Evolutionary conservation across 2,113 vertebrate genomes (phyloP).

Genomic region (Campylomormyrus numenius): DNA sequence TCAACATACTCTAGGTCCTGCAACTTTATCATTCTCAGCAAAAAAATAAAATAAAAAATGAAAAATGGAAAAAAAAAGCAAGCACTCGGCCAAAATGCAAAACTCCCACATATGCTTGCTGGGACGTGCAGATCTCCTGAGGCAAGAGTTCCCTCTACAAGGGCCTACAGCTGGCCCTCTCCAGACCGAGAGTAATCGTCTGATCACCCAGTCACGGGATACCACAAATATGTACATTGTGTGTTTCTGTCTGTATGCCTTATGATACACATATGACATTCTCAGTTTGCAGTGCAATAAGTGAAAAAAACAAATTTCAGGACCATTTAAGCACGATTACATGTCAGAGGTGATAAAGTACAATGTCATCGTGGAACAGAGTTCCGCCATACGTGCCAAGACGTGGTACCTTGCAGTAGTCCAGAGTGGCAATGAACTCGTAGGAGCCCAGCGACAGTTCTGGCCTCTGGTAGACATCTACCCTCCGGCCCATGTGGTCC

Average conservation of each 20-base stretch:
- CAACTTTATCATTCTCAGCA: constrained; percentile 14
- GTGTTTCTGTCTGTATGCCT: not conserved
- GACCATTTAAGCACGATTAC: not conserved
- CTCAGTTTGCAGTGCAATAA: not conserved
- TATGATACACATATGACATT: not conserved
- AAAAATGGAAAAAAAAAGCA: constrained; percentile 3
- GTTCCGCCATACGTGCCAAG: not conserved
- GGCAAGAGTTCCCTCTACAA: not conserved
- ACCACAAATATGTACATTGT: not conserved
- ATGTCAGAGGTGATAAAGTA: not conserved
- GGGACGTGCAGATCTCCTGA: constrained; percentile 4
- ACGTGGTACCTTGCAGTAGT: constrained; percentile 83
- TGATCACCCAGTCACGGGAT: not conserved
- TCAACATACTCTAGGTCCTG: not conserved
- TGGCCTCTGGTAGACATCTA: constrained; percentile 81
- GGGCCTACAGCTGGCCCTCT: no score
- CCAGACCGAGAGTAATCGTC: not conserved
- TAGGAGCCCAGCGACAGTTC: constrained; percentile 94
- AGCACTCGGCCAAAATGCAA: constrained; percentile 15
- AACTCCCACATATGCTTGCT: constrained; percentile 5
- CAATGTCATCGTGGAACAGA: not conserved
- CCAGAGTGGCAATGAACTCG: constrained; percentile 78
- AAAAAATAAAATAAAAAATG: constrained; percentile 27
- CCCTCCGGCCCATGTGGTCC: constrained; percentile 79
- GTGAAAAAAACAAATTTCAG: not conserved